These are phyloP conservation scores for Magallana nippona DNA, from an alignment of 2,888 invertebrate species.

Conservation along the genomic window DNA sequence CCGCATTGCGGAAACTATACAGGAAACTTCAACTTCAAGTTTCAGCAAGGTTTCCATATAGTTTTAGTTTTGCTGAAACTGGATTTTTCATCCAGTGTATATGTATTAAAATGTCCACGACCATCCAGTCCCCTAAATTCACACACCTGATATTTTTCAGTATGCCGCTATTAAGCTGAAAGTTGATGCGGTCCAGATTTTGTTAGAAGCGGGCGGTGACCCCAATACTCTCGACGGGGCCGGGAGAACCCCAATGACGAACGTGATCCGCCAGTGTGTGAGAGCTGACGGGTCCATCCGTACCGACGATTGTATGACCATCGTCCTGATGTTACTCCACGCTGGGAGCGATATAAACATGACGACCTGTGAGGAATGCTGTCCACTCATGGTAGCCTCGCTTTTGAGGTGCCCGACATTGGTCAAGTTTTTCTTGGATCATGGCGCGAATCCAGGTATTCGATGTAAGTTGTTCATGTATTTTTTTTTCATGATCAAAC, in stretches of 20 bases:
- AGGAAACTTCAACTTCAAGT: too few relatives aligned
- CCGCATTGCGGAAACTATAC: too few relatives aligned
- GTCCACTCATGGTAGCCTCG: constrained; percentile 61
- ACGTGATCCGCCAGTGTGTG: constrained; percentile 64
- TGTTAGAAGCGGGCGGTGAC: constrained; percentile 66
- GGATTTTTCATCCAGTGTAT: too few relatives aligned
- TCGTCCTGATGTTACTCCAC: constrained; percentile 65
- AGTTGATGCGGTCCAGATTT: constrained; percentile 59
- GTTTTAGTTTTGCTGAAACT: too few relatives aligned
- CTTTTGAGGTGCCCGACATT: constrained; percentile 54
- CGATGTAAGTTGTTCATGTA: constrained; percentile 54
- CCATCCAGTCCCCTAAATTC: too few relatives aligned
- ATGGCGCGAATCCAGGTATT: constrained; percentile 60
- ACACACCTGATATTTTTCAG: constrained; percentile 49
- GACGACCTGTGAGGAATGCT: constrained; percentile 57
- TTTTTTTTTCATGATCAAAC: neutral
- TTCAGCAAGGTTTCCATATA: too few relatives aligned
- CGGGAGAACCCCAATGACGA: constrained; percentile 69
- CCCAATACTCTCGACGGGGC: constrained; percentile 65
- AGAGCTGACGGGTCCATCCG: constrained; percentile 49
- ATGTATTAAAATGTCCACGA: too few relatives aligned
- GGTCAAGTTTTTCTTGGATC: constrained; percentile 57
- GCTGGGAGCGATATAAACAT: constrained; percentile 59
- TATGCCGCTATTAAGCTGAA: constrained; percentile 64
- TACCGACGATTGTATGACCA: constrained; percentile 60